A percentile compares a stretch with the other conserved stretches of the same genome.
Evolutionary conservation across 1,140 invertebrate species (phyloP).

Genomic region (Maconellicoccus hirsutus): DNA sequence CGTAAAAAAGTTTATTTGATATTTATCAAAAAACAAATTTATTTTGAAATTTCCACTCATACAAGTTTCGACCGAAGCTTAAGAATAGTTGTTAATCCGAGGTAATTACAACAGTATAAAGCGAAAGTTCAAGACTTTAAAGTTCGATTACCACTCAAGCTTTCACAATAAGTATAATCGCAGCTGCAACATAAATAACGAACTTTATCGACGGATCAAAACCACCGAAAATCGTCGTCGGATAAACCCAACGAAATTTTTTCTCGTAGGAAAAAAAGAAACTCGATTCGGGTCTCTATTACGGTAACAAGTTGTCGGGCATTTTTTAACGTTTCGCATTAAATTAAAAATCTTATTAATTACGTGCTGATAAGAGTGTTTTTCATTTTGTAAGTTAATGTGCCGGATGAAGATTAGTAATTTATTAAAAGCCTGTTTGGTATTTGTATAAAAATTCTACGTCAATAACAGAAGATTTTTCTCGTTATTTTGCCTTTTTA

Average conservation of each 20-base stretch:
- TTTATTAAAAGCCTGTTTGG: neutral
- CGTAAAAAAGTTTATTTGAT: too few relatives aligned
- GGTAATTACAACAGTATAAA: too few relatives aligned
- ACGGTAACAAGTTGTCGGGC: neutral
- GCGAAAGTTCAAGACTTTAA: too few relatives aligned
- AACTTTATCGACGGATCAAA: too few relatives aligned
- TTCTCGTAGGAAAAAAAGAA: neutral
- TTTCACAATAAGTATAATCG: too few relatives aligned
- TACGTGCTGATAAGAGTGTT: neutral
- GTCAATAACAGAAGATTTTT: conserved; percentile 9
- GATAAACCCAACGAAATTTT: neutral
- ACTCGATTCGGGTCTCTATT: neutral
- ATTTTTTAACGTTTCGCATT: conserved; percentile 7
- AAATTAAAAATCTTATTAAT: conserved; percentile 7
- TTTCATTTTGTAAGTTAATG: conserved; percentile 8
- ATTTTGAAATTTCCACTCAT: too few relatives aligned
- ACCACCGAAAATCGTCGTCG: too few relatives aligned
- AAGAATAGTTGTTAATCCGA: too few relatives aligned
- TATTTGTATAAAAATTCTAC: neutral
- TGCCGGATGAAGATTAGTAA: conserved; percentile 3
- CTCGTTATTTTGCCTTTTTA: conserved; percentile 1
- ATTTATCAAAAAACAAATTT: too few relatives aligned
- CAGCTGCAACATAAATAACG: too few relatives aligned
- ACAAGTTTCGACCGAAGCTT: too few relatives aligned
- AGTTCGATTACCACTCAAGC: too few relatives aligned